Base-by-base conservation (phyloP, 2,797 vertebrate genomes). In the Telmatherina bonti region DNA sequence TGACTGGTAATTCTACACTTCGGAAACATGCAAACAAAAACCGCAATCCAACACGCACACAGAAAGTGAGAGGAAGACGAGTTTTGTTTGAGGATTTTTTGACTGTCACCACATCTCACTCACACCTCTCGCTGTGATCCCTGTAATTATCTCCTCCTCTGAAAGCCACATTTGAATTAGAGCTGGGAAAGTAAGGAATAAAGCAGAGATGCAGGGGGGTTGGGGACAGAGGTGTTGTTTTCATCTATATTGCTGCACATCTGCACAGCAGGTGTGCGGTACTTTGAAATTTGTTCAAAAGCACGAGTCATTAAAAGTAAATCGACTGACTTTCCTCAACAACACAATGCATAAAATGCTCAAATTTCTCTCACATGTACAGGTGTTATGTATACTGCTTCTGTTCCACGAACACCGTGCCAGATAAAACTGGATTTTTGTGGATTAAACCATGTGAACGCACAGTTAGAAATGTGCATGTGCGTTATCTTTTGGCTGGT, bases 111-210 rank as follows among this genome's bases (percentile, higher is more conserved):
- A 59, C 20, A 49, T 85, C 81, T 81, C 82, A 81, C 79, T 89
- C 84, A 88, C 81, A 78, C 85, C 86, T 85, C 79, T 83, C 71
- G 80, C 73, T 75, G 72, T 68, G 63, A 89, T 73, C 87, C 85
- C 86, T 90, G 83, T 89, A 86, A 93, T 93, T 91, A 92, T 76
- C 84, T 76, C 41, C 64, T 74, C 56, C 1, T 45, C 78, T 83
- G 75, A 81, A 87, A 87, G 80, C 59, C 64, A 83, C 70, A 63
- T 64, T 38, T 53, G 59, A 74, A 29, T 66, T 52, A 9, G 66
- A 60, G 67, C 49, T 58, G 60, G 57, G 55, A 43, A 74, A 43
- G 5, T 24, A 52, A 49, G 59, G 52, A 30, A 7, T 3, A 69
- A 59, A 29, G 31, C 65, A 49, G 62, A 79, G 27, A 6, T 26